Evolutionary conservation across 2,888 invertebrate species (phyloP).

Genomic region (Crematogaster levior): DNA sequence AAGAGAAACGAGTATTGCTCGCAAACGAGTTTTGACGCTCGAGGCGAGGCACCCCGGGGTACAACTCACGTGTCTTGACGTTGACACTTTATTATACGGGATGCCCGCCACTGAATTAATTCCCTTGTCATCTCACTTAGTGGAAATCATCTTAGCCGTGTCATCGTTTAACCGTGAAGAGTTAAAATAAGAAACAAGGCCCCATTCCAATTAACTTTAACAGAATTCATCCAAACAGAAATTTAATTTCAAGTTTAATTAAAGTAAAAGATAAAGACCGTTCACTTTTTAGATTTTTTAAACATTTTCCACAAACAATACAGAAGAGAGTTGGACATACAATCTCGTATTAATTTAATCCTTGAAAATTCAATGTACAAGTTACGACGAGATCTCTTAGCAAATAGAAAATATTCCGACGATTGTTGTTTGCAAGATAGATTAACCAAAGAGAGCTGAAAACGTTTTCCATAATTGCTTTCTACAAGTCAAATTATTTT

Average conservation of each 20-base stretch:
- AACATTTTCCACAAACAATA: neutral
- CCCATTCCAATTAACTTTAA: neutral
- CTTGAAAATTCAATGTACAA: neutral
- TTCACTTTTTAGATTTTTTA: neutral
- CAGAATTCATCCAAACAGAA: neutral
- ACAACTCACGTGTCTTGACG: neutral
- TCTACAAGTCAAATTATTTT: neutral
- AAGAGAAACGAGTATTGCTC: conserved; percentile 45
- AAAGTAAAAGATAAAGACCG: neutral
- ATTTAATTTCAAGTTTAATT: conserved; percentile 6
- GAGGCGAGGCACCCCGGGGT: conserved; percentile 11
- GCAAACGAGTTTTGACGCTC: conserved; percentile 64
- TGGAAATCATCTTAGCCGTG: neutral
- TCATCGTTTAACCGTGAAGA: neutral
- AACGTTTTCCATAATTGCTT: conserved; percentile 2
- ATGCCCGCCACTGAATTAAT: neutral
- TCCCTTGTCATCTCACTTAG: neutral
- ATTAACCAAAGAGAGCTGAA: neutral
- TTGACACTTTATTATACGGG: conserved; percentile 9
- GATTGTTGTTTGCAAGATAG: neutral
- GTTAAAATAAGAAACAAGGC: neutral
- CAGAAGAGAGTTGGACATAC: neutral
- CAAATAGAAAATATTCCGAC: neutral
- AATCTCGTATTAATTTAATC: neutral
- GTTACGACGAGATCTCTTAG: neutral